Evolutionary conservation across 1,140 invertebrate species (phyloP), one percentile per base, ranked within the genome.

Genomic region (Caerostris darwini): DNA sequence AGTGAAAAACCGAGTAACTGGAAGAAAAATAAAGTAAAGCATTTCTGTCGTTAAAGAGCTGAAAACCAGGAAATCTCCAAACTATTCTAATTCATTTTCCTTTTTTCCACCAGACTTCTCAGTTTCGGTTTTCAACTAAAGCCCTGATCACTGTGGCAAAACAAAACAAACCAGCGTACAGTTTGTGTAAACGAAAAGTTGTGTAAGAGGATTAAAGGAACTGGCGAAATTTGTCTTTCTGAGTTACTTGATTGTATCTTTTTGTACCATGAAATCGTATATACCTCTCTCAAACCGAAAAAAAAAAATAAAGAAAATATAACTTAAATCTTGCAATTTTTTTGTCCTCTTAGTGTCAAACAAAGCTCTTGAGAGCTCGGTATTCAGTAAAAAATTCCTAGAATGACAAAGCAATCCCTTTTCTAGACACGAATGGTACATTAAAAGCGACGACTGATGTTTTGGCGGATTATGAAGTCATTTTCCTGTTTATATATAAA

Each of bases 101-200:
- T 58, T 56, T 14, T 83, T 17, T 17, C 7, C n/a, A 53, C 6
- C 17, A n/a, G 56, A 57, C 54, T 83, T 77, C 71, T 77, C 71
- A 77, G 71, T 77, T 77, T 77, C 71, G 71, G 34, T 77, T 77
- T 77, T 77, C 71, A 77, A 77, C 71, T 50, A 77, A 77, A 77
- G 12, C 71, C 50, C 34, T 77, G 71, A 77, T 77, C 71, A 77
- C 8, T 58, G 82, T n/a, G 17, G 12, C 82, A 56, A 83, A 57
- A 58, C 82, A 58, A 83, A 83, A 19, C 53, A 83, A 83, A 83
- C 82, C 82, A 58, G 82, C 82, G 71, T 77, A 50, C 50, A 77
- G 71, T 53, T 77, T 50, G 71, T 77, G 71, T 77, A 77, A 77
- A 77, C 71, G 71, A 77, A 77, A 77, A 77, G 34, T 58, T 57